phyloP scores from a whole-genome alignment of 1,140 invertebrate species.

The Drosophila tristis region DNA sequence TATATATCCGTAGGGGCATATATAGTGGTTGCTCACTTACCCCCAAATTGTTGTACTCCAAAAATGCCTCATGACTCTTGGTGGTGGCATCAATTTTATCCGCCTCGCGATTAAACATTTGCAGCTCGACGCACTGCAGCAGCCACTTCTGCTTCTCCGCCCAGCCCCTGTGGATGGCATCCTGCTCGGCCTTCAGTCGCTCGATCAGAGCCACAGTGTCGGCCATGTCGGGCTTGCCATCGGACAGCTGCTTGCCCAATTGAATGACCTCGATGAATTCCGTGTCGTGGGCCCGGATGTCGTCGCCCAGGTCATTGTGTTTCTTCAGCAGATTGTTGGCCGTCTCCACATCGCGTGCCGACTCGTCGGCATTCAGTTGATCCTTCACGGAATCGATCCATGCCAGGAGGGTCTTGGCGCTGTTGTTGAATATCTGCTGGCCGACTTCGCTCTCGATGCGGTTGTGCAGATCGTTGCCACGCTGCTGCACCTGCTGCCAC shows the following conservation, averaged over 20 bases:
- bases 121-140: constrained; percentile 93
- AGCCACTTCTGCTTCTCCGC: constrained; percentile 92
- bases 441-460: constrained; percentile 96
- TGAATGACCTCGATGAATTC: constrained; percentile 91
- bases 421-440: constrained; percentile 96
- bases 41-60: constrained; percentile 95
- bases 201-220: constrained; percentile 91
- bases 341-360: constrained; percentile 94
- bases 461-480: constrained; percentile 91
- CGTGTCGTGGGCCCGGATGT: constrained; percentile 92
- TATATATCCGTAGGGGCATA: too few species aligned
- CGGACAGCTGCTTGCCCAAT: constrained; percentile 90
- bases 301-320: constrained; percentile 95
- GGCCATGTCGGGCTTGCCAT: constrained; percentile 88
- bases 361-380: constrained; percentile 92
- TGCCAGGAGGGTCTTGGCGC: constrained; percentile 90
- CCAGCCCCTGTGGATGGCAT: constrained; percentile 91
- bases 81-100: constrained; percentile 98
- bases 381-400: constrained; percentile 93
- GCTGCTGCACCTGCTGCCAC: constrained; percentile 94
- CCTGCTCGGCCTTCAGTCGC: constrained; percentile 90
- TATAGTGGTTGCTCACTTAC: constrained; percentile 85
- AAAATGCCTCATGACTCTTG: constrained; percentile 96
- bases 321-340: constrained; percentile 96
- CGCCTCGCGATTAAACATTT: constrained; percentile 97